These are phyloP conservation scores for Raja brachyura DNA, from an alignment of 2,113 vertebrate species.

Conservation along the genomic window DNA sequence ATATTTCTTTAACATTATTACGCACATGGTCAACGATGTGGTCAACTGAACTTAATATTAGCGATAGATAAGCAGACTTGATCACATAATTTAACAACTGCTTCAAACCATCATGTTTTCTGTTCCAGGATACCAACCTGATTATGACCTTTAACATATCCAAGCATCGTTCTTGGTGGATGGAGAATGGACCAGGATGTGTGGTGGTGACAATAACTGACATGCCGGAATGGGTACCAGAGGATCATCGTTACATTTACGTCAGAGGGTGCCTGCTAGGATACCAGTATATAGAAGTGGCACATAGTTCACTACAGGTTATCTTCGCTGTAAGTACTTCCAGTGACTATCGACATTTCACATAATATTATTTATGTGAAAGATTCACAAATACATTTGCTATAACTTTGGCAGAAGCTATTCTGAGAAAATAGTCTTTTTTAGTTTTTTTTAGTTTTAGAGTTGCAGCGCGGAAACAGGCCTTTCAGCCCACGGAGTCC, in stretches of 20 bases:
- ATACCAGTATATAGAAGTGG: conserved; percentile 97
- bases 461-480: no score
- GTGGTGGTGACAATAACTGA: conserved; percentile 88
- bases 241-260: conserved; percentile 96
- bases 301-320: conserved; percentile 93
- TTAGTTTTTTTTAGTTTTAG: neutral
- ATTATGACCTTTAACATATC: conserved; percentile 98
- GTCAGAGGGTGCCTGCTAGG: conserved; percentile 91
- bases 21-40: neutral
- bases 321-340: conserved; percentile 87
- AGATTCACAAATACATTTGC: neutral
- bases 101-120: conserved; percentile 37
- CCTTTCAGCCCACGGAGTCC: no score
- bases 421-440: neutral
- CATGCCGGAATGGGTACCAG: conserved; percentile 92
- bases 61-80: neutral
- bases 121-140: conserved; percentile 85
- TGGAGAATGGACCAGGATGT: conserved; percentile 97
- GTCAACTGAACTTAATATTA: neutral
- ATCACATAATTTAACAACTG: neutral
- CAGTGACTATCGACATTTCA: conserved; percentile 19
- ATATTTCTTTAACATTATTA: no score
- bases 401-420: neutral
- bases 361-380: neutral
- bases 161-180: conserved; percentile 99